Base-by-base conservation (phyloP, 2,113 vertebrate genomes). In the Turdus rufiventris region DNA sequence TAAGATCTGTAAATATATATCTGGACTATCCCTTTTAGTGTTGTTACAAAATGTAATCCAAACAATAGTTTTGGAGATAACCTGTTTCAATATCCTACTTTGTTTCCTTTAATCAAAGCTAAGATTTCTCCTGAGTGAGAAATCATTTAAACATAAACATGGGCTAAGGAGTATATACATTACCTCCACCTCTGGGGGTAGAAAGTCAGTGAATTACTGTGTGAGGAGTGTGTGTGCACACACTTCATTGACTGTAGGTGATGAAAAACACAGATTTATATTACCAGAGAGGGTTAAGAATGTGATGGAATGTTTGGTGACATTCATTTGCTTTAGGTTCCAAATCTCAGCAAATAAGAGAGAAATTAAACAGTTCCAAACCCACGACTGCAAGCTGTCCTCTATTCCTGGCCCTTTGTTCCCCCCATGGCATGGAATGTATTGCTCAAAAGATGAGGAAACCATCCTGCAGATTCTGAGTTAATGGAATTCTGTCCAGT, bases 131-230 rank as follows among this genome's bases (percentile, higher is more conserved):
- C 83, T 17, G 67, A 88, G 85, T 31, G 50, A 94, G 91, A 85
- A 94, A 84, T 74, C 56, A 31, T 65, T 95, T 81, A 62, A 95
- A 95, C 34, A 29, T 95, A 97, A 97, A 95, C 94, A 92, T 3
- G 57, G 43, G 26, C 63, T 56, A 66, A 73, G 36, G 82, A 25
- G n/a, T 80, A 9, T 85, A 80, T 83, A 85, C 93, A 94, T 54
- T 72, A 56, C 71, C 71, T 68, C 58, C 70, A 42, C 51, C 62
- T 79, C 29, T 14, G 65, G 62, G 70, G n/a, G 33, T 23, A 18
- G 57, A 74, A 57, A 78, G 67, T 56, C 70, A 58, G 85, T 67
- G 54, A 89, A 56, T 91, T 61, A 40, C 34, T 85, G 53, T 43
- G n/a, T 74, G 88, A 89, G 58, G 66, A 75, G 42, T 29, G 14